Base-by-base conservation (phyloP, 2,888 invertebrate species). In the Steinernema scapterisci region DNA sequence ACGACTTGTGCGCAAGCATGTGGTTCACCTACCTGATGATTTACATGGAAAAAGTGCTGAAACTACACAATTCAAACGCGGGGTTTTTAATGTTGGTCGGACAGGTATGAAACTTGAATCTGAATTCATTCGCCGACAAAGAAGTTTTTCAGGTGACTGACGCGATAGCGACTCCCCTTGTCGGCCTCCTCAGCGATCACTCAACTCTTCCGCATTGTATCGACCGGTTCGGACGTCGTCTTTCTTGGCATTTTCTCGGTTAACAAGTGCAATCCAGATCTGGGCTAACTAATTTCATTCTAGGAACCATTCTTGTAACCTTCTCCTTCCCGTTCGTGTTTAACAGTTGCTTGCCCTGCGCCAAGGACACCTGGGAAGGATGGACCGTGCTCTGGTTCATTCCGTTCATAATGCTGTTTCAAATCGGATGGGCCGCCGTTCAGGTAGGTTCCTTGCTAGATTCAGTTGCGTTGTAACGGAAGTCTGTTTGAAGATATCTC, bases 21-120 rank as follows among this genome's bases (percentile, higher is more conserved):
- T 95, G 95, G 95, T 95, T 95, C 89, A 93, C 93, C 0, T 95
- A 95, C 88, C 91, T 94, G 70, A 90, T 95, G 82, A 92, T 95
- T 72, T 95, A 92, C 89, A 92, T 94, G 83, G 91, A 92, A 79
- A 89, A 90, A 82, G 91, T 85, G 9, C 71, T 85, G 21, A 79
- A 78, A 48, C 75, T 85, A 63, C 75, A 78, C 51, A 81, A 81
- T 38, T 79, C 79, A 38, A 74, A 75, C 44, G 86, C 91, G 0
- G 91, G 91, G 31, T 89, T 91, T 70, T 89, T 93, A 72, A 91
- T 95, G 89, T 90, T 95, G 77, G 91, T 94, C 83, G 95, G 92
- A 87, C 91, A 92, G 79, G 83, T 82, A 71, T 1, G 21, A 6
- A n/a, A 48, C n/a, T 48, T 19, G 19, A 21, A 21, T 7, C 23